These are phyloP conservation scores for Metacarcinus magister DNA, from an alignment of 2,888 invertebrate species.

Conservation along the genomic window DNA sequence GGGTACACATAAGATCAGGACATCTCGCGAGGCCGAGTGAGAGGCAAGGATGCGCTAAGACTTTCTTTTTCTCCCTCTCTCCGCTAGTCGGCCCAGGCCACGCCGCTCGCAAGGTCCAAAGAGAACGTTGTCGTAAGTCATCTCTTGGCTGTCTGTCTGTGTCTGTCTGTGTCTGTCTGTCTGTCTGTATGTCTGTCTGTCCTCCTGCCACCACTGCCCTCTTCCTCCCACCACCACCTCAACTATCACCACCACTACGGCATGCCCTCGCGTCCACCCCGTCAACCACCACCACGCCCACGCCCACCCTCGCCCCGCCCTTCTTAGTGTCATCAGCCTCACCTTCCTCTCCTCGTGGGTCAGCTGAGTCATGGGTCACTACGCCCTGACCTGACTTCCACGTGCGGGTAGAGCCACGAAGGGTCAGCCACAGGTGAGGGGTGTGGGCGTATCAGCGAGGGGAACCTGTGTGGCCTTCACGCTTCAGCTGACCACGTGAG, in stretches of 20 bases:
- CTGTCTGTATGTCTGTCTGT: background rate
- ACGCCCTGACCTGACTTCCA: background rate
- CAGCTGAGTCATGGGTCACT: background rate
- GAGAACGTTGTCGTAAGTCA: slow-evolving; percentile 80
- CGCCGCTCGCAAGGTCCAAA: slow-evolving; percentile 79
- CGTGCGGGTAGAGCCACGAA: background rate
- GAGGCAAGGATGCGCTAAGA: background rate
- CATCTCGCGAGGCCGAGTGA: background rate
- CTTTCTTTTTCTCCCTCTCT: slow-evolving; percentile 61
- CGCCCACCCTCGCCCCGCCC: background rate
- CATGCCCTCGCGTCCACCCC: background rate
- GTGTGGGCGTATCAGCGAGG: background rate
- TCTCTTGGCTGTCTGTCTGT: slow-evolving; percentile 21
- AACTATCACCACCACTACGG: background rate
- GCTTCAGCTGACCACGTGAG: background rate
- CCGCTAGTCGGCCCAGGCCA: slow-evolving; percentile 77
- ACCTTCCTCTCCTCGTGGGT: slow-evolving; percentile 22
- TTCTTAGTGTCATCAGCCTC: background rate
- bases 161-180: slow-evolving; percentile 43
- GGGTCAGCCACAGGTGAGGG: background rate
- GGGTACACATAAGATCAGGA: background rate
- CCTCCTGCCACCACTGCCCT: slow-evolving; percentile 10
- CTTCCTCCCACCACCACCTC: background rate
- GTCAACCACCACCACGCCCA: background rate
- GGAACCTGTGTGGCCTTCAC: background rate